Evolutionary conservation across 2,888 invertebrate genomes (phyloP), one percentile per base, ranked within the genome.

Genomic region (Antitype chi): DNA sequence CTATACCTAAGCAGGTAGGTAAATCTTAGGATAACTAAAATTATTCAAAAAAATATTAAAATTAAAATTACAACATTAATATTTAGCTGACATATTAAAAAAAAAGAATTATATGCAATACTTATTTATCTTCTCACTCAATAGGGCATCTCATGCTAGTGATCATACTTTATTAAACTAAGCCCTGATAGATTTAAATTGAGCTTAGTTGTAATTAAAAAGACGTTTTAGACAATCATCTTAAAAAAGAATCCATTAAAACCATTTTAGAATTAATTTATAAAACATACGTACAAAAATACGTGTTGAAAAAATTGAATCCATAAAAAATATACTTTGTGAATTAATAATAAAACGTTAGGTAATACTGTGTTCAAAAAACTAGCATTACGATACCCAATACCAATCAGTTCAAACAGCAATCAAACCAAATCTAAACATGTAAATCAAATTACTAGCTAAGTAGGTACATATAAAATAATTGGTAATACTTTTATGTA

Each of bases 1-100:
- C 90, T 89, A 93, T 93, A 91, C 53, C 66, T 67, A 66, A 60
- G 23, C 80, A 73, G 71, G 71, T 76, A 74, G 71, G 71, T 76
- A 74, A 84, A 74, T 73, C 67, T 79, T 73, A 80, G 43, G 53
- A 59, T 71, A 52, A 72, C 49, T 81, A 78, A 83, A 78, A 79
- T 77, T 78, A 84, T 80, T 76, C 78, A 82, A 81, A 76, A 82
- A 78, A 79, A 55, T 52, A 25, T 62, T 38, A 32, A 67, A 77
- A 74, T 68, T 60, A 69, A 81, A 84, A 62, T 63, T 64, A 85
- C 55, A 20, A 59, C 25, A 47, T 49, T 73, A 70, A 59, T 57
- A 62, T 69, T 75, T 74, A 82, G 72, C 69, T 70, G 76, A 80
- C 77, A 85, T 79, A 74, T 79, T 66, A 66, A 68, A 68, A 66